Evolutionary conservation across 30 jellyfish, hydroid and myxozoan genomes (phyloP).

Genomic region (Pseudorhiza aurosa): DNA sequence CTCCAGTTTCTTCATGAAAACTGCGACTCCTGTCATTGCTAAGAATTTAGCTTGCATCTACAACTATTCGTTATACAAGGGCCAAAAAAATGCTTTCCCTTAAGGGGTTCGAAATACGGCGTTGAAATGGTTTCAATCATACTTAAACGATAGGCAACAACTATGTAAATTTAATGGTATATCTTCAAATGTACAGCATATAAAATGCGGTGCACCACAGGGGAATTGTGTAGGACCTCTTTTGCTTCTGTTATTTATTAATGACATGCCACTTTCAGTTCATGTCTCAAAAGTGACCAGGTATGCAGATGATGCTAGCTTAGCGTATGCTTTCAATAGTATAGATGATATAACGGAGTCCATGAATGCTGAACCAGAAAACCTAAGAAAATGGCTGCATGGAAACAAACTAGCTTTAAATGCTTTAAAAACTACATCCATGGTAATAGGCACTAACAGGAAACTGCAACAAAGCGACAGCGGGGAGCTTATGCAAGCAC

Average conservation of each 20-base stretch:
- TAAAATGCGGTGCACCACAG: neutral
- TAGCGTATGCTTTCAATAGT: too few species aligned
- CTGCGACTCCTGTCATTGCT: too few species aligned
- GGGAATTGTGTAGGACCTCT: neutral
- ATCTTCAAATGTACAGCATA: too few species aligned
- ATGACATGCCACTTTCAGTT: neutral
- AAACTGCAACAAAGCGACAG: neutral
- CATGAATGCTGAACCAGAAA: neutral
- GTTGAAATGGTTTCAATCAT: too few species aligned
- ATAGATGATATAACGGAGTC: neutral
- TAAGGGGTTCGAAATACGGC: too few species aligned
- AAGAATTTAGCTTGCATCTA: too few species aligned
- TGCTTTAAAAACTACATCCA: neutral
- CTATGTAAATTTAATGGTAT: too few species aligned
- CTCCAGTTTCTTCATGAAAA: too few species aligned
- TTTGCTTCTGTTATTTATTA: neutral
- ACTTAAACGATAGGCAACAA: too few species aligned
- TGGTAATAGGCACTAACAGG: constrained; percentile 2
- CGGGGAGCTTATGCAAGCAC: constrained; percentile 4
- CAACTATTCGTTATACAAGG: too few species aligned
- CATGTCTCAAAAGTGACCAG: neutral
- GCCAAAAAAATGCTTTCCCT: too few species aligned
- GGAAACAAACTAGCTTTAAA: neutral
- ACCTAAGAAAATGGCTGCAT: constrained; percentile 6
- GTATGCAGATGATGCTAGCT: neutral